These are phyloP conservation scores for Aspidiotus destructor DNA, from an alignment of 2,888 invertebrate species.

Conservation along the genomic window DNA sequence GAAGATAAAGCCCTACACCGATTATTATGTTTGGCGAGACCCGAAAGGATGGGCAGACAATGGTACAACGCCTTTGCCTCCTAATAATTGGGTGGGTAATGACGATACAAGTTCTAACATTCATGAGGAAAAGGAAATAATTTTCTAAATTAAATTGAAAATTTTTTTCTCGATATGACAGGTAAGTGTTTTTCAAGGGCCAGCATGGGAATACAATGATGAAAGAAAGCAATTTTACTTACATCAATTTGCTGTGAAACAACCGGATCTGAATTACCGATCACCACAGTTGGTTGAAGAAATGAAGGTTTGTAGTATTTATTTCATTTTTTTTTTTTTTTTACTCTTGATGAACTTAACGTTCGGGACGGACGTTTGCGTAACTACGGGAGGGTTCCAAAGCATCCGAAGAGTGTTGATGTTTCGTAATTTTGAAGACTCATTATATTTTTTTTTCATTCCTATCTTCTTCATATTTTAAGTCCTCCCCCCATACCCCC, in stretches of 20 bases:
- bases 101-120: too few relatives aligned
- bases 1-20: slow-evolving; percentile 52
- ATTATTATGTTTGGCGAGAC: slow-evolving; percentile 68
- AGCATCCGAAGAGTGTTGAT: too few relatives aligned
- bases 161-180: not conserved
- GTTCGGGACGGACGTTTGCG: too few relatives aligned
- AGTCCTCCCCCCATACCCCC: too few relatives aligned
- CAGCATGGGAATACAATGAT: slow-evolving; percentile 59
- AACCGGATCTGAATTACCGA: slow-evolving; percentile 60
- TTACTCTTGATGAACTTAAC: too few relatives aligned
- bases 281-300: slow-evolving; percentile 45
- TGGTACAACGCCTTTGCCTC: slow-evolving; percentile 50
- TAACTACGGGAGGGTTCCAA: too few relatives aligned
- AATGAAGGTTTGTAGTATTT: slow-evolving; percentile 23
- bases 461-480: too few relatives aligned
- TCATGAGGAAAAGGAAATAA: too few relatives aligned
- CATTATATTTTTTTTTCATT: too few relatives aligned
- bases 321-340: not conserved
- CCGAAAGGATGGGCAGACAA: slow-evolving; percentile 41
- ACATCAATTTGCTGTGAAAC: slow-evolving; percentile 54
- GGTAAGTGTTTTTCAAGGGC: slow-evolving; percentile 35
- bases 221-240: slow-evolving; percentile 56
- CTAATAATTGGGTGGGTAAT: slow-evolving; percentile 64
- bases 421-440: too few relatives aligned
- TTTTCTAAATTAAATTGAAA: too few relatives aligned